Base-by-base conservation (phyloP, 1,140 invertebrate genomes). In the Meloidogyne exigua region DNA sequence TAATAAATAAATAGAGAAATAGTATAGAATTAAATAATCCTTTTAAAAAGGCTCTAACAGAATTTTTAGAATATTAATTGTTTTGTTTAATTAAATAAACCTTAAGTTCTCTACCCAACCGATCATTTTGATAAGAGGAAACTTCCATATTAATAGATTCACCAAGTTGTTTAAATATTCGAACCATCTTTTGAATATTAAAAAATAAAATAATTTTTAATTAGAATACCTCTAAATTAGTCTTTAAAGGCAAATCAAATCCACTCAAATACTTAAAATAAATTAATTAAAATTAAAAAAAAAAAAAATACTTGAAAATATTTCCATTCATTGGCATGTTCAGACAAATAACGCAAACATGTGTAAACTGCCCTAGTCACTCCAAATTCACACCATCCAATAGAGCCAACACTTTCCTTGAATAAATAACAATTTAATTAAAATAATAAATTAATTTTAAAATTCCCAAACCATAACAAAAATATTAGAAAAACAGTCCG, bases 181-280 rank as follows among this genome's bases (percentile, higher is more conserved):
- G 42, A 23, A 86, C 83, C 82, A 83, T 83, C 69, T 57, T 12
- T 49, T 49, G 18, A 57, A n/a, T n/a, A n/a, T 2, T 5, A n/a
- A 57, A 1, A n/a, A 9, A n/a, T n/a, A 57, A 57, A 57, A n/a
- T 57, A 9, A 39, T 7, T 7, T 39, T 15, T n/a, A n/a, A n/a
- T n/a, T n/a, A n/a, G n/a, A n/a, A n/a, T 57, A 57, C 49, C n/a
- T 83, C 83, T 13, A 84, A 49, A 76, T 84, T 84, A 42, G 83
- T 84, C 65, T 87, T 82, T 44, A 84, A 71, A 25, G 83, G 83
- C 18, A 84, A 28, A 76, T 84, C 82, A 15, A 79, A 69, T 39
- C 82, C 82, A 64, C 81, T 83, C 5, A 83, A 49, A 65, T 83
- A 83, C 75, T 80, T 26, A 21, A 57, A 57, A 57, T 57, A 9